These are phyloP conservation scores for Coregonus clupeaformis DNA, from an alignment of 2,113 vertebrate species.

Conservation along the genomic window DNA sequence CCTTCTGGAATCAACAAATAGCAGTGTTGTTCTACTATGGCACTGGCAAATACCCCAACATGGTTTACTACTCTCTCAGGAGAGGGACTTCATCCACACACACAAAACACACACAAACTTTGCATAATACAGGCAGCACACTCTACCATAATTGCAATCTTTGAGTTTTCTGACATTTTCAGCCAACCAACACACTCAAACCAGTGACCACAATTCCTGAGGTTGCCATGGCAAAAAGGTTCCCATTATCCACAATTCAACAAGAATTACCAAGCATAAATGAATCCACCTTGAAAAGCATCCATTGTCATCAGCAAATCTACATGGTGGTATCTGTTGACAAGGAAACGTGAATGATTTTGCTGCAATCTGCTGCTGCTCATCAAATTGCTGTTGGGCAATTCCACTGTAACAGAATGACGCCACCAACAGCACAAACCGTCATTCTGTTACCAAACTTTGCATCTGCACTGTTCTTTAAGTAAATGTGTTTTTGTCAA, in stretches of 20 bases:
- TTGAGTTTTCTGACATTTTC: not conserved
- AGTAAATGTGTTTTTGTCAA: too few species aligned
- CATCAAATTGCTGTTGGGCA: too few species aligned
- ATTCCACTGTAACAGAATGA: too few species aligned
- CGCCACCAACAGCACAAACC: too few species aligned
- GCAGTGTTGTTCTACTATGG: constrained; percentile 39
- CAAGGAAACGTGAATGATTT: not conserved
- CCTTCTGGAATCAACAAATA: constrained; percentile 48
- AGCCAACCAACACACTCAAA: not conserved
- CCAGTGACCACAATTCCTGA: not conserved
- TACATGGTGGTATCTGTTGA: not conserved
- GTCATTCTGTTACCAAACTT: too few species aligned
- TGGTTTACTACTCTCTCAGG: constrained; percentile 29
- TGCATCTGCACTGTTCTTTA: too few species aligned
- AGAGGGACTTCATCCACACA: constrained; percentile 16
- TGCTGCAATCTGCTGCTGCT: too few species aligned
- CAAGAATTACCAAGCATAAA: not conserved
- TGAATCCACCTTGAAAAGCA: not conserved
- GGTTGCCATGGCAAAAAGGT: not conserved
- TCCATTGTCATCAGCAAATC: not conserved
- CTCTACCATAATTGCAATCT: not conserved
- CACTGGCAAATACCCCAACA: constrained; percentile 2
- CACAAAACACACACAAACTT: constrained; percentile 7
- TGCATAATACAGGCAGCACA: not conserved
- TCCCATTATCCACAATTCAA: not conserved